Evolutionary conservation across 2,888 invertebrate species (phyloP).

Genomic region (Dastarcus helophoroides): DNA sequence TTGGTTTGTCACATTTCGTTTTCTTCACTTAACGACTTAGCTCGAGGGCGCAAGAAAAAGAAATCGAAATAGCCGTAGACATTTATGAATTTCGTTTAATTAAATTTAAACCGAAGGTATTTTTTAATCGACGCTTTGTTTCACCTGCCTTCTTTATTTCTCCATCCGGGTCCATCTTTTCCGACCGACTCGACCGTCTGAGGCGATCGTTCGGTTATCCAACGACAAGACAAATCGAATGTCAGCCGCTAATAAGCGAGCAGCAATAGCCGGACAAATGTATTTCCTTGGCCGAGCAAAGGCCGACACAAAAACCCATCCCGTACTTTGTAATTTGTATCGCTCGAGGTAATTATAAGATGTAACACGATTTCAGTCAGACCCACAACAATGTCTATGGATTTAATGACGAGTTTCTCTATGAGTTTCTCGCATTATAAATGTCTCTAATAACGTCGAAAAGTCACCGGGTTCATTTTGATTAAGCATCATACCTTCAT

Average conservation of each 20-base stretch:
- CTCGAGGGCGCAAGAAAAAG: no score
- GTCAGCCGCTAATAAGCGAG: constrained; percentile 44
- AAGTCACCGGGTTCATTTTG: background rate
- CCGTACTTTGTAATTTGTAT: constrained; percentile 39
- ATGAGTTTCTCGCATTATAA: constrained; percentile 8
- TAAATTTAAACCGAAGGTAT: no score
- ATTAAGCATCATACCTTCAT: no score
- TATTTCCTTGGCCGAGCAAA: constrained; percentile 35
- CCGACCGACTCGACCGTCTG: constrained; percentile 21
- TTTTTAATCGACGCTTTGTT: no score
- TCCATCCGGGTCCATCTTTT: no score
- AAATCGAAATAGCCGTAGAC: no score
- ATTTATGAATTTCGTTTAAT: no score
- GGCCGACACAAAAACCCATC: constrained; percentile 37
- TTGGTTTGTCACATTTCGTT: no score
- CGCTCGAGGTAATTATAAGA: constrained; percentile 37
- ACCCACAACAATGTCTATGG: constrained; percentile 19
- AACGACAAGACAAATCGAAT: constrained; percentile 43
- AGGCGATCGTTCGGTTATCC: constrained; percentile 35
- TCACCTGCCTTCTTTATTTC: no score
- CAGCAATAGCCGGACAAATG: constrained; percentile 39
- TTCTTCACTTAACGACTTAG: no score
- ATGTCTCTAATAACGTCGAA: constrained; percentile 1
- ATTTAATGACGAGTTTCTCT: constrained; percentile 23
- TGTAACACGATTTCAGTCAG: constrained; percentile 8